Percentiles rank a stretch among this genome's conserved stretches.
These are phyloP conservation scores for Glyphotaelius pellucidus DNA, from an alignment of 2,888 invertebrate genomes.

Conservation along the genomic window DNA sequence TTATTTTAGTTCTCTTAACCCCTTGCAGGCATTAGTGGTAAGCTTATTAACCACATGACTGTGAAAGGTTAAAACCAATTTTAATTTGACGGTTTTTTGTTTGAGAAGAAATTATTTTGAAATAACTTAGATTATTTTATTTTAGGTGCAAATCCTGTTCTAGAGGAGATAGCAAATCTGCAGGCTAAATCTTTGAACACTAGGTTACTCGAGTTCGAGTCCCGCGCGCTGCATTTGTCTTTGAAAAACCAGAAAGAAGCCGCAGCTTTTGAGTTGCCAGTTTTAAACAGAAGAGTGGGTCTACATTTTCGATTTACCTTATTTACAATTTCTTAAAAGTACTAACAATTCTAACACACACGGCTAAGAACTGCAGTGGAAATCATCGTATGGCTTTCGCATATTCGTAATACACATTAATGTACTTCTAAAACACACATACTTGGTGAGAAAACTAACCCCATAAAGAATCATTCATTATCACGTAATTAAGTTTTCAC, in stretches of 20 bases:
- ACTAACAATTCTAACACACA: conserved; percentile 19
- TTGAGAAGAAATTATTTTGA: neutral
- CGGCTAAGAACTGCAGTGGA: neutral
- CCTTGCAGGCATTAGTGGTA: too few species aligned
- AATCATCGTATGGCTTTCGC: neutral
- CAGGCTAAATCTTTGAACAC: conserved; percentile 59
- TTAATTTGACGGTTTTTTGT: neutral
- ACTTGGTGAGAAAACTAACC: neutral
- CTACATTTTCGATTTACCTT: neutral
- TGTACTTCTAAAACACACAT: neutral
- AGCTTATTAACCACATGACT: too few species aligned
- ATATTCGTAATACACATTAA: neutral
- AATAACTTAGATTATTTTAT: conserved; percentile 24
- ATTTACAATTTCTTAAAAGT: neutral
- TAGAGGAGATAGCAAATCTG: conserved; percentile 55
- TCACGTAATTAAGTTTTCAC: neutral
- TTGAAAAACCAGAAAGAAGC: conserved; percentile 57
- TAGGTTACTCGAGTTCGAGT: conserved; percentile 61
- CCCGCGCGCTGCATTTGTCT: conserved; percentile 58
- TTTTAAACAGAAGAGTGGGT: conserved; percentile 64
- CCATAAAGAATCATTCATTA: neutral
- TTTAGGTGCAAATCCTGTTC: conserved; percentile 58
- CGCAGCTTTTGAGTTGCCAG: conserved; percentile 57
- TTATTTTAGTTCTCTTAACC: too few species aligned
- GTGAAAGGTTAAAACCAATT: neutral